These are phyloP conservation scores for Eupithecia vulgata DNA, from an alignment of 2,888 invertebrate genomes.

Conservation along the genomic window DNA sequence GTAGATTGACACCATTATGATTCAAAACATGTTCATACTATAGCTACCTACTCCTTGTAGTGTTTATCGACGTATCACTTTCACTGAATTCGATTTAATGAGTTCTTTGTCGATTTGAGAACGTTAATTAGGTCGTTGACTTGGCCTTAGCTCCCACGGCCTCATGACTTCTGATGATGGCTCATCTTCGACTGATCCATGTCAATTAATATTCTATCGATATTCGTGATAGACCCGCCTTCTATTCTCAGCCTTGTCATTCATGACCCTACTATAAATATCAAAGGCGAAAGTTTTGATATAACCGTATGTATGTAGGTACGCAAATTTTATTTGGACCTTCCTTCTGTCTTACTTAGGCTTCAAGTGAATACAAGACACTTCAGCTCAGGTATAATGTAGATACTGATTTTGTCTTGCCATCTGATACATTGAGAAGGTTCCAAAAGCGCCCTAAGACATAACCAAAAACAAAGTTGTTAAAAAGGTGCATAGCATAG, in stretches of 20 bases:
- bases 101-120: constrained; percentile 32
- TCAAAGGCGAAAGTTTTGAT: neutral
- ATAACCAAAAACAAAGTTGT: neutral
- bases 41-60: neutral
- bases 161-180: constrained; percentile 27
- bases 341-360: neutral
- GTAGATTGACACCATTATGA: neutral
- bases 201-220: constrained; percentile 32
- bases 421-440: neutral
- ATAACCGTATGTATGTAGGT: neutral
- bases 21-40: neutral
- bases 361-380: neutral
- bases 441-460: neutral
- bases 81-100: constrained; percentile 31
- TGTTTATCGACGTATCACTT: constrained; percentile 18
- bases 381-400: neutral
- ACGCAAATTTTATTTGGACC: neutral
- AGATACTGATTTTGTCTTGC: neutral
- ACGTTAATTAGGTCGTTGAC: constrained; percentile 44
- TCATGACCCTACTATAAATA: neutral
- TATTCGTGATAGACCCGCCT: constrained; percentile 19
- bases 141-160: constrained; percentile 33
- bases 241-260: constrained; percentile 16
- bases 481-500: no score
- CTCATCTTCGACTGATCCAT: constrained; percentile 28